A percentile compares a stretch with the other conserved stretches of the same genome.
Evolutionary conservation across 1,140 invertebrate species (phyloP).

Genomic region (Gryllus bimaculatus): DNA sequence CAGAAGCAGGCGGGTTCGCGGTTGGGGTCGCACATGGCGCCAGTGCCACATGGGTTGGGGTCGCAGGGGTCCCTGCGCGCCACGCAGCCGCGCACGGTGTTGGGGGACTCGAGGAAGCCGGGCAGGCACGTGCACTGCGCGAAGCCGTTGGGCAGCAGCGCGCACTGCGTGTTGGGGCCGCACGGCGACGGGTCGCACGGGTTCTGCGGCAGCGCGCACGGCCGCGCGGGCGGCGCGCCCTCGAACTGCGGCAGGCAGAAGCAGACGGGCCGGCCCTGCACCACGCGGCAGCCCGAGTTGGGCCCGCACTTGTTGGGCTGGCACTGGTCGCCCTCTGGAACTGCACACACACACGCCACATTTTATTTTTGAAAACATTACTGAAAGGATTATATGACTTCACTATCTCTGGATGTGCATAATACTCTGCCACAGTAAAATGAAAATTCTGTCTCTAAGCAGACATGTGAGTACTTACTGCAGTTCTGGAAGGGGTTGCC

Average conservation of each 20-base stretch:
- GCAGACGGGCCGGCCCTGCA: constrained; percentile 60
- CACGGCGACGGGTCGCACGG: constrained; percentile 78
- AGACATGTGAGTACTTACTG: constrained; percentile 53
- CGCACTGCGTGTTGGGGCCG: constrained; percentile 78
- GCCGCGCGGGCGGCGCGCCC: constrained; percentile 63
- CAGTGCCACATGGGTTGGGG: constrained; percentile 67
- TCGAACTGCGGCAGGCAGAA: constrained; percentile 83
- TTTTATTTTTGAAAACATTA: too few relatives aligned
- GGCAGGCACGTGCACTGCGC: constrained; percentile 77
- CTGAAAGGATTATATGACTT: too few relatives aligned
- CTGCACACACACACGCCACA: constrained; percentile 36
- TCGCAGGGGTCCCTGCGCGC: constrained; percentile 67
- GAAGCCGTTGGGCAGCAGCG: constrained; percentile 67
- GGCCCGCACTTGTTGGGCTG: constrained; percentile 73
- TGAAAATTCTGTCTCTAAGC: too few relatives aligned
- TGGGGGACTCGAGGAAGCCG: constrained; percentile 75
- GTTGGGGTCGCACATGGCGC: constrained; percentile 68
- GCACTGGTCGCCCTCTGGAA: constrained; percentile 79
- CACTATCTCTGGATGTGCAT: too few relatives aligned
- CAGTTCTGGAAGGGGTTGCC: constrained; percentile 86
- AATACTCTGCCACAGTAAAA: too few relatives aligned
- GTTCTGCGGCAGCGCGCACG: constrained; percentile 55
- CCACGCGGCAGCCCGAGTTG: constrained; percentile 66
- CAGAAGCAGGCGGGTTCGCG: constrained; percentile 71
- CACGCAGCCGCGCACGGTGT: constrained; percentile 74